Evolutionary conservation across 2,113 vertebrate genomes (phyloP).

Genomic region (Zosterops lateralis): DNA sequence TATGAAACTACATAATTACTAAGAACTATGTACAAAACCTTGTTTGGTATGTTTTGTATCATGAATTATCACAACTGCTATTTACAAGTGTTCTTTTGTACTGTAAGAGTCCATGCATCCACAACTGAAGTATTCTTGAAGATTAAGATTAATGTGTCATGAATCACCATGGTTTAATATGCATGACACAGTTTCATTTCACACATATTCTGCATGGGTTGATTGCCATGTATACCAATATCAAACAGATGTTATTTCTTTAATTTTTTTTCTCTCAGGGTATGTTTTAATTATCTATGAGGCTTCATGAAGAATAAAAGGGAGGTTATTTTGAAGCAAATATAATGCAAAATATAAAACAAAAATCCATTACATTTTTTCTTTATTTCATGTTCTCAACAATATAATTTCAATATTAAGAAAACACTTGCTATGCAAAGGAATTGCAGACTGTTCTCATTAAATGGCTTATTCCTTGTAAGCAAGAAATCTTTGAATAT

Average conservation of each 20-base stretch:
- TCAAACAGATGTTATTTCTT: conserved; percentile 27
- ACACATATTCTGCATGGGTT: conserved; percentile 9
- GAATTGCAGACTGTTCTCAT: not conserved
- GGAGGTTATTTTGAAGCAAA: not conserved
- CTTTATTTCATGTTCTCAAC: not conserved
- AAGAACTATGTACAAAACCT: not conserved
- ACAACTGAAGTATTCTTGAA: not conserved
- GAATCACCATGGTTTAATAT: conserved; percentile 2
- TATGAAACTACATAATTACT: not conserved
- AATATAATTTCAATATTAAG: not conserved
- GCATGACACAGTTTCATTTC: conserved; percentile 7
- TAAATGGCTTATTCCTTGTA: not conserved
- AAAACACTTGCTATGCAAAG: not conserved
- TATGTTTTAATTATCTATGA: conserved; percentile 27
- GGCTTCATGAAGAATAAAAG: not conserved
- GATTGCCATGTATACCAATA: conserved; percentile 9
- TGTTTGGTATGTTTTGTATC: not conserved
- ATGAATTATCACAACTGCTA: not conserved
- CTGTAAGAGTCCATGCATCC: not conserved
- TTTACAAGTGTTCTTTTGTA: not conserved
- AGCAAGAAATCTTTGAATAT: not conserved
- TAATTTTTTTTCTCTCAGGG: not conserved
- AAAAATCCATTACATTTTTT: not conserved
- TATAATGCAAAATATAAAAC: not conserved
- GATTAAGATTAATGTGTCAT: conserved; percentile 3